Evolutionary conservation across 53 echinoderm and acorn worm genomes (phyloP).

Genomic region (Temnopleurus reevesii): DNA sequence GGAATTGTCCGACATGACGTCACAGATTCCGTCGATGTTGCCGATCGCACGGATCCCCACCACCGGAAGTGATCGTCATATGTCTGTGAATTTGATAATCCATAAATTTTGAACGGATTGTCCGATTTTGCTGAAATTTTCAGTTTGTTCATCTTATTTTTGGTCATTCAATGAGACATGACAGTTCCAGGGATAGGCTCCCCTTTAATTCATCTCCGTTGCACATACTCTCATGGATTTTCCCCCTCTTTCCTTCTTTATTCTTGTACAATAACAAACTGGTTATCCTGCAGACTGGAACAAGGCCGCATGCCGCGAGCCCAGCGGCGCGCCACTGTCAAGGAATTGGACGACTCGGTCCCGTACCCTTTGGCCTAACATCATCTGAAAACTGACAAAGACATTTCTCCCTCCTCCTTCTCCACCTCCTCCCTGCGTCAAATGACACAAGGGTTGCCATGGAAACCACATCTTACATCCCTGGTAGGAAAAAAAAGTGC

Average conservation of each 20-base stretch:
- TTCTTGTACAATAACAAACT: conserved; percentile 41
- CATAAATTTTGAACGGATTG: no score
- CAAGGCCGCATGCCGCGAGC: conserved; percentile 10
- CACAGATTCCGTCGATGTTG: no score
- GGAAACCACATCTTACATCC: conserved; percentile 30
- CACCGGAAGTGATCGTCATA: no score
- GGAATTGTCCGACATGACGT: no score
- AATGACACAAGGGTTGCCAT: conserved; percentile 45
- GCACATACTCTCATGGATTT: no score
- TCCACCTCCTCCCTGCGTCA: conserved; percentile 21
- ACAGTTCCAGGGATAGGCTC: no score
- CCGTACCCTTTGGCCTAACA: background rate
- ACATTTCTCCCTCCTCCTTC: background rate
- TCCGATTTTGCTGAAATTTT: no score
- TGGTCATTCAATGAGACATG: no score
- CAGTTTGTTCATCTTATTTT: no score
- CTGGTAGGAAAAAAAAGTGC: conserved; percentile 30
- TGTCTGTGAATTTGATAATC: no score
- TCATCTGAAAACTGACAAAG: background rate
- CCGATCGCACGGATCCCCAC: no score
- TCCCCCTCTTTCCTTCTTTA: background rate
- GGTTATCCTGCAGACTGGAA: background rate
- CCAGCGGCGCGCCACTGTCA: background rate
- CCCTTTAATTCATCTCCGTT: no score
- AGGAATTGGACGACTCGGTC: background rate